phyloP scores from a whole-genome alignment of 2,888 invertebrate species.

The Carpatolechia fugitivella region DNA sequence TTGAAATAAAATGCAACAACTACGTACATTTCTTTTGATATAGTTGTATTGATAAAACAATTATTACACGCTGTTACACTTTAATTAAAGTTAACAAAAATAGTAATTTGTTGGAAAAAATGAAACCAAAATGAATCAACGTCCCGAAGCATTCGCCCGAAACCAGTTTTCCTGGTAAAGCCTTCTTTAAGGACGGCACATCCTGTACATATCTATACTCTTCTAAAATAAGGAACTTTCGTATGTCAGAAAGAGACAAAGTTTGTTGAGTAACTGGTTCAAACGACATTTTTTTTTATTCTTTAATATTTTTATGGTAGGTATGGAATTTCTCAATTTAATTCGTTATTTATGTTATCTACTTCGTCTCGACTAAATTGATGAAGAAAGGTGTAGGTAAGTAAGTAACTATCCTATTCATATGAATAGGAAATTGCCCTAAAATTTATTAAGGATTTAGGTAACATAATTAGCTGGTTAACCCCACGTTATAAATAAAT shows the following conservation, averaged over 20 bases:
- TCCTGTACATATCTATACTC: constrained; percentile 62
- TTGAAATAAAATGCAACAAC: no score
- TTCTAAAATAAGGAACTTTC: constrained; percentile 36
- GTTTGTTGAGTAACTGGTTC: constrained; percentile 35
- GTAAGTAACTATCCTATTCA: background rate
- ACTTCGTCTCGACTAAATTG: no score
- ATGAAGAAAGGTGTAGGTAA: no score
- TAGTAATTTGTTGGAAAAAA: no score
- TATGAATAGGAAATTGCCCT: no score
- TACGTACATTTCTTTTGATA: no score
- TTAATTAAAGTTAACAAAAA: no score
- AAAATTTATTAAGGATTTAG: background rate
- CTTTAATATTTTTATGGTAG: constrained; percentile 41
- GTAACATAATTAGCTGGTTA: background rate
- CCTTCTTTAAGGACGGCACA: constrained; percentile 64
- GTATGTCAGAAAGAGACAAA: constrained; percentile 43
- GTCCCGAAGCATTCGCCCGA: constrained; percentile 69
- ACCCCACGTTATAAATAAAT: background rate
- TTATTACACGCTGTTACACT: no score
- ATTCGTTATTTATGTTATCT: constrained; percentile 12
- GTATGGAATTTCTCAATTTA: constrained; percentile 45
- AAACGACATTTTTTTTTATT: no score
- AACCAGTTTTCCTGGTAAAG: constrained; percentile 69
- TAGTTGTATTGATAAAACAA: no score
- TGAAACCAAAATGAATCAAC: no score